Evolutionary conservation across 2,113 vertebrate genomes (phyloP).

Genomic region (Gopherus flavomarginatus): DNA sequence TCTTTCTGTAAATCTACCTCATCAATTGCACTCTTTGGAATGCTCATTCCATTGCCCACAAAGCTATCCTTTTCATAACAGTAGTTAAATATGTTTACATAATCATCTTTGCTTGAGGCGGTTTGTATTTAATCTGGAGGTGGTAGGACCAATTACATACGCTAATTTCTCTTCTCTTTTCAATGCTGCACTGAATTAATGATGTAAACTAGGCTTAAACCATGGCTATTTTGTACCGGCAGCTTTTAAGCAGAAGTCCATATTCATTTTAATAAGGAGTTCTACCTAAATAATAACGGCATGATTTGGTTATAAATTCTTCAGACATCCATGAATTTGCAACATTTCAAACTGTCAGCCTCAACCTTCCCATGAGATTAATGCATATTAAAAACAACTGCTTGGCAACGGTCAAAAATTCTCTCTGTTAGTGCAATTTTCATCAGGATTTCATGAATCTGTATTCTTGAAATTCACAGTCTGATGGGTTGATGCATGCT

Average conservation of each 20-base stretch:
- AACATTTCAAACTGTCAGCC: neutral
- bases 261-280: neutral
- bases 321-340: neutral
- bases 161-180: neutral
- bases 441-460: neutral
- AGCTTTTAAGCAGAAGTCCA: neutral
- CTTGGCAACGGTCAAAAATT: slow-evolving; percentile 10
- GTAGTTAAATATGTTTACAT: neutral
- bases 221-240: neutral
- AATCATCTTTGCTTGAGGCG: neutral
- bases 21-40: neutral
- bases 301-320: neutral
- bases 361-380: neutral
- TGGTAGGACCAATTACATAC: neutral
- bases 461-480: neutral
- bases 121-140: neutral
- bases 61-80: neutral
- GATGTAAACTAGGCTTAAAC: accelerated
- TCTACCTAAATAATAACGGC: neutral
- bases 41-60: neutral
- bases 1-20: neutral
- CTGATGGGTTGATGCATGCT: neutral
- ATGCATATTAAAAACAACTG: neutral
- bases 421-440: slow-evolving; percentile 22
- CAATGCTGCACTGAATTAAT: neutral